phyloP scores from a whole-genome alignment of 2,888 invertebrate genomes.

The Monopis laevigella region DNA sequence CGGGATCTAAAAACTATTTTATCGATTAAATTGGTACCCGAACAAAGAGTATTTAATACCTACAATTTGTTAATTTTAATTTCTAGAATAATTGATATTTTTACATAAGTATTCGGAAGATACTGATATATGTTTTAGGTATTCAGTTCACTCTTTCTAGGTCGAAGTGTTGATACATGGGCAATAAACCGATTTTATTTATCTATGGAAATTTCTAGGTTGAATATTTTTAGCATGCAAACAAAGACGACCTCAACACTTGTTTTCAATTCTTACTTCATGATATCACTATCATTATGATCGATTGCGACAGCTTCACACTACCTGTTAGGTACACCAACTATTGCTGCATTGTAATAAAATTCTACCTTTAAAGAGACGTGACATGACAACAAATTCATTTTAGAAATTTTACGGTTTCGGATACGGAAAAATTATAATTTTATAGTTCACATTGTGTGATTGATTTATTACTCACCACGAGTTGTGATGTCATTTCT shows the following conservation, averaged over 20 bases:
- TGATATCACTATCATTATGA: slow-evolving; percentile 6
- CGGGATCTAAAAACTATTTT: no score
- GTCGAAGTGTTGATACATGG: no score
- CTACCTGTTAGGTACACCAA: no score
- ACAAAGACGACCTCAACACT: slow-evolving; percentile 2
- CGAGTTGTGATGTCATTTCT: slow-evolving; percentile 9
- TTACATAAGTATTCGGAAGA: background rate
- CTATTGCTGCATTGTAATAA: slow-evolving; percentile 2
- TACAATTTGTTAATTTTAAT: no score
- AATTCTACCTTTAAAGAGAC: background rate
- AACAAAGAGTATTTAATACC: no score
- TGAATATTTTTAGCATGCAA: slow-evolving; percentile 9
- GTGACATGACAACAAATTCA: background rate
- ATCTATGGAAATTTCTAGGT: slow-evolving; percentile 12
- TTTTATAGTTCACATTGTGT: background rate
- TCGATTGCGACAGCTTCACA: slow-evolving; percentile 5
- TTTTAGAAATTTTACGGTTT: slow-evolving; percentile 1
- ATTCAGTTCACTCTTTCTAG: no score
- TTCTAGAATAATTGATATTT: no score
- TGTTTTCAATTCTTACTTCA: no score
- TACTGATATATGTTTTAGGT: no score
- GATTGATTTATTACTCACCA: slow-evolving; percentile 5
- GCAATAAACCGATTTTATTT: no score
- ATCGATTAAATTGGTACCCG: no score
- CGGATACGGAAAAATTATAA: background rate